phyloP scores from a whole-genome alignment of 2,888 invertebrate genomes.

The Drosophila leonis region DNA sequence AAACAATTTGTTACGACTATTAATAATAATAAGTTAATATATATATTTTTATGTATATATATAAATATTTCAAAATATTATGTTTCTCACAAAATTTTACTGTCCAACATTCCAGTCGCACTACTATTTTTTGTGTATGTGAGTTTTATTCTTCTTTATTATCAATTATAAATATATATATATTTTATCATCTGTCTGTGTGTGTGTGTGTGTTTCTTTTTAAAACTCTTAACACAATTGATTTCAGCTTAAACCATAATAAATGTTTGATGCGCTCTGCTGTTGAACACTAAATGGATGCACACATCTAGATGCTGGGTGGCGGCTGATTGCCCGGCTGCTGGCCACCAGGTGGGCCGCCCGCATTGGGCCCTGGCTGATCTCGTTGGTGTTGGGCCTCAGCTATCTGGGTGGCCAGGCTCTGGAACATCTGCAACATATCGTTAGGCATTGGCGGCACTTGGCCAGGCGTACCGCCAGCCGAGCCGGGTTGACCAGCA shows the following conservation, averaged over 20 bases:
- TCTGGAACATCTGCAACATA: constrained; percentile 82
- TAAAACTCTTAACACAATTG: constrained; percentile 60
- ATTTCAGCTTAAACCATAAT: constrained; percentile 35
- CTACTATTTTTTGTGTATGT: background rate
- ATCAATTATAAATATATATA: constrained; percentile 68
- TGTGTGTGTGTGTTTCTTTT: constrained; percentile 29
- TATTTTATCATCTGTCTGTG: background rate
- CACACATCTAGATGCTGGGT: constrained; percentile 55
- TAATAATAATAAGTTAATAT: too few species aligned
- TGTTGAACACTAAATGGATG: constrained; percentile 19
- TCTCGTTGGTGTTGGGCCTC: constrained; percentile 46
- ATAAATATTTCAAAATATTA: too few species aligned
- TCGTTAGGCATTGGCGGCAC: constrained; percentile 68
- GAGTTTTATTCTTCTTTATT: constrained; percentile 62
- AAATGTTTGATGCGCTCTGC: constrained; percentile 13
- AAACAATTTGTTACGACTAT: too few species aligned
- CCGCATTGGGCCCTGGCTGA: constrained; percentile 24
- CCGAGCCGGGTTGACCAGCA: constrained; percentile 30
- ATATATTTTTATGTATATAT: too few species aligned
- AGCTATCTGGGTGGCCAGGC: constrained; percentile 74
- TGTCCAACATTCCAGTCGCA: too few species aligned
- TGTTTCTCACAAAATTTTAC: too few species aligned
- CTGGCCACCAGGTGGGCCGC: constrained; percentile 49
- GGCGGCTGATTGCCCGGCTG: constrained; percentile 76
- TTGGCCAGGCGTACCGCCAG: constrained; percentile 43